Evolutionary conservation across 2,113 vertebrate genomes (phyloP).

Genomic region (Andinoacara biseriatus): DNA sequence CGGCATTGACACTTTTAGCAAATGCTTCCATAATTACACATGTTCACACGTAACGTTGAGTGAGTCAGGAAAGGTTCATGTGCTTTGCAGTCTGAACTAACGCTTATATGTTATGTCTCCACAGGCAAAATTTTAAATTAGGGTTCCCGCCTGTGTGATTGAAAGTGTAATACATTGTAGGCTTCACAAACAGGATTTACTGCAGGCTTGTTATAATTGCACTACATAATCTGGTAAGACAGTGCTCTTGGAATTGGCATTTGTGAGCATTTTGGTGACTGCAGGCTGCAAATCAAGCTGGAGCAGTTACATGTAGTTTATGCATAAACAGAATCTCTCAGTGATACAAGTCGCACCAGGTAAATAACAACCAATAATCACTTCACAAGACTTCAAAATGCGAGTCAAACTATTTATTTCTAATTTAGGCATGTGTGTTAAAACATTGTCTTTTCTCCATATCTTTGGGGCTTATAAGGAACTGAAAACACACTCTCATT

Average conservation of each 20-base stretch:
- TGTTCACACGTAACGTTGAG: conserved; percentile 32
- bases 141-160: background rate
- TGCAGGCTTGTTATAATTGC: background rate
- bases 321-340: background rate
- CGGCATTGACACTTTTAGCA: conserved; percentile 28
- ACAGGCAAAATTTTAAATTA: background rate
- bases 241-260: background rate
- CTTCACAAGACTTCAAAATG: background rate
- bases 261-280: background rate
- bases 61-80: conserved; percentile 42
- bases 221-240: background rate
- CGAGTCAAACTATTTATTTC: background rate
- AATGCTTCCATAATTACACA: conserved; percentile 54
- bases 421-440: background rate
- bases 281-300: background rate
- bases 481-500: background rate
- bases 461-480: background rate
- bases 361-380: rapidly evolving
- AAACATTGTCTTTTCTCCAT: rapidly evolving
- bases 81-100: conserved; percentile 15
- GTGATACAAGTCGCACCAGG: background rate
- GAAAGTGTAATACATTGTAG: background rate
- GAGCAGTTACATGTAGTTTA: background rate
- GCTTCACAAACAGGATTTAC: background rate
- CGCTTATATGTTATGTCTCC: background rate